Base-by-base conservation (phyloP, 1,140 invertebrate species). In the Camponotus floridanus region DNA sequence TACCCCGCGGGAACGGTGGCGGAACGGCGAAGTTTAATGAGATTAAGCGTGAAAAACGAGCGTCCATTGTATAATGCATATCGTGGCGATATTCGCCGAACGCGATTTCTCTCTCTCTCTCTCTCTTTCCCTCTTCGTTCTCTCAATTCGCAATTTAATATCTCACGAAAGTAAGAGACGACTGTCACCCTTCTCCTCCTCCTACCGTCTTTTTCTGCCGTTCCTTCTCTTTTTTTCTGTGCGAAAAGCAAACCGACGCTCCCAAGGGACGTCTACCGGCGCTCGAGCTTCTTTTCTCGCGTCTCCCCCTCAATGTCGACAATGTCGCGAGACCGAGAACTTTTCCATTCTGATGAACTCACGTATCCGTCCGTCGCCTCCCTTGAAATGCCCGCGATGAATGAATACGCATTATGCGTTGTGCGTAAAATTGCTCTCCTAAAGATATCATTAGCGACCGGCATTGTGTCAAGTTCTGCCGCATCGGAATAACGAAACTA, bases 41-140 rank as follows among this genome's bases (percentile, higher is more conserved):
- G 83, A 88, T 88, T 88, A 88, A 87, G 65, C 86, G 87, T 85
- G 86, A 87, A 87, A 87, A 87, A 85, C 78, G 65, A 70, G 59
- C 78, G 73, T 68, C 78, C 64, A 84, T 88, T 59, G 79, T 85
- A 87, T 87, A 85, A 88, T 85, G 83, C 59, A 83, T 45, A 84
- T 74, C 86, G 79, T 65, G 81, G 59, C 45, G 65, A 55, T 79
- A 67, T 79, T 87, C 85, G 33, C 59, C 64, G 26, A 59, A 13
- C 18, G 42, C 15, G 21, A 18, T 61, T 31, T 36, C 55, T 57
- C 59, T 67, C 39, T 18, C n/a, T 61, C 73, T 61, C 55, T 61
- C 51, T 7, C 13, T 39, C 45, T 61, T 45, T 61, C 36, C 13
- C 8, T 42, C 21, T n/a, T 64, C 59, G 59, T 85, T 71, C 78